Conservation (phyloP, 2,888 invertebrate genomes). For the Thysanoteuthis rhombus region DNA sequence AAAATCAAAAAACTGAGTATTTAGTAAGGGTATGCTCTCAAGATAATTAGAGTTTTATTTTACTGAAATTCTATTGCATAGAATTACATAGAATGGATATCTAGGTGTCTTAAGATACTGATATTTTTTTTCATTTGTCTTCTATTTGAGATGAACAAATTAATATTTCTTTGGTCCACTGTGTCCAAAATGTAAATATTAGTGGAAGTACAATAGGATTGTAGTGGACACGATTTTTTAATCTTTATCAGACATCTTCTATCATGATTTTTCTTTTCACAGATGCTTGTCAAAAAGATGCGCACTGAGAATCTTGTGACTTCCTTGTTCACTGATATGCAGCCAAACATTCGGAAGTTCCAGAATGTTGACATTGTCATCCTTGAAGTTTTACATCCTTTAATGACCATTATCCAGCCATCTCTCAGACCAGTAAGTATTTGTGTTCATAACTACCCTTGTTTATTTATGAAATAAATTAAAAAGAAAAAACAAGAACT, state of each 20-base stretch:
- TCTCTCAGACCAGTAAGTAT: constrained; percentile 77
- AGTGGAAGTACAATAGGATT: too few species aligned
- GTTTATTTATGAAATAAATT: too few species aligned
- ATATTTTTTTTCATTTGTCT: not conserved
- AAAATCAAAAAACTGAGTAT: too few species aligned
- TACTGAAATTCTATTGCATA: too few species aligned
- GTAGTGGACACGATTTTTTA: too few species aligned
- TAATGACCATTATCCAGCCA: constrained; percentile 80
- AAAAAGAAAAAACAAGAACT: too few species aligned
- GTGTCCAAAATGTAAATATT: too few species aligned
- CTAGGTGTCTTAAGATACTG: too few species aligned
- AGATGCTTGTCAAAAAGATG: constrained; percentile 54
- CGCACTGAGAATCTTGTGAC: constrained; percentile 59
- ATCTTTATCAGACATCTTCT: not conserved
- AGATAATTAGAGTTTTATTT: too few species aligned
- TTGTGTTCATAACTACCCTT: not conserved
- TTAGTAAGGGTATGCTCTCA: too few species aligned
- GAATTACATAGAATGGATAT: too few species aligned
- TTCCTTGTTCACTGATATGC: constrained; percentile 71
- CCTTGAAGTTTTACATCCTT: constrained; percentile 78
- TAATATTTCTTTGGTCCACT: too few species aligned
- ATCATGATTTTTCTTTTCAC: constrained; percentile 30
- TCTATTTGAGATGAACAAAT: not conserved
- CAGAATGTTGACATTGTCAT: constrained; percentile 70
- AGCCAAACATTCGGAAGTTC: constrained; percentile 71